phyloP scores from a whole-genome alignment of 2,113 vertebrate species.

The Hippocampus guttulatus region DNA sequence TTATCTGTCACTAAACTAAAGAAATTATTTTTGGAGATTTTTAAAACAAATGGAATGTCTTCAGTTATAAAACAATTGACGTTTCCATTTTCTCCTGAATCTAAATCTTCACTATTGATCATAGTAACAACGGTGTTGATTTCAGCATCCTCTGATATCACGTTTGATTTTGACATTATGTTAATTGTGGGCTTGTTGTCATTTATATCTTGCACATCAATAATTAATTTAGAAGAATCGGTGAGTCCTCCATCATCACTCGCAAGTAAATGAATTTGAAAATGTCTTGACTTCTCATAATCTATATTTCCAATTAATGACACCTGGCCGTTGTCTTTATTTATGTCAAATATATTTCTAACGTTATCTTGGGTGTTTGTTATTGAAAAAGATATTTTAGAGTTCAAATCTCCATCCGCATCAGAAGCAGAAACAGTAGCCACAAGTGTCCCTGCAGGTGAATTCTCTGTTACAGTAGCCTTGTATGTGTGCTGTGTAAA shows the following conservation, averaged over 20 bases:
- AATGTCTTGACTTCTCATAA: constrained; percentile 60
- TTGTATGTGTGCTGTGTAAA: constrained; percentile 71
- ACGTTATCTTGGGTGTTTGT: constrained; percentile 1
- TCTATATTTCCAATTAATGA: constrained; percentile 54
- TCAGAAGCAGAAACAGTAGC: constrained; percentile 61
- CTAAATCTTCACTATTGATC: constrained; percentile 53
- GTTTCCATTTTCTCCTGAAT: constrained; percentile 47
- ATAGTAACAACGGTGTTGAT: constrained; percentile 54
- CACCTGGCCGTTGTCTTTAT: constrained; percentile 57
- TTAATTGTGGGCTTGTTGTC: constrained; percentile 58
- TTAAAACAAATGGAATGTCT: constrained; percentile 42
- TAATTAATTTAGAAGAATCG: constrained; percentile 42
- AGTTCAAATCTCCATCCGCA: constrained; percentile 48
- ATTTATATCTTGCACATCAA: constrained; percentile 55
- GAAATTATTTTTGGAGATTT: constrained; percentile 14
- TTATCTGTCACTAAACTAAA: constrained; percentile 48
- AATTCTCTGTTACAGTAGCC: constrained; percentile 58
- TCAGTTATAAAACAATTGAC: constrained; percentile 36
- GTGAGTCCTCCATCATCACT: constrained; percentile 45
- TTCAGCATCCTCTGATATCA: constrained; percentile 27
- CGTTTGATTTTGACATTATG: constrained; percentile 58
- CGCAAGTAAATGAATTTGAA: constrained; percentile 59
- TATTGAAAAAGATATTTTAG: constrained; percentile 52
- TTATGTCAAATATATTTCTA: constrained; percentile 47
- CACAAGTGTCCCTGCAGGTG: constrained; percentile 39